Base-by-base conservation (phyloP, 2,113 vertebrate genomes). In the Eurypyga helias region DNA sequence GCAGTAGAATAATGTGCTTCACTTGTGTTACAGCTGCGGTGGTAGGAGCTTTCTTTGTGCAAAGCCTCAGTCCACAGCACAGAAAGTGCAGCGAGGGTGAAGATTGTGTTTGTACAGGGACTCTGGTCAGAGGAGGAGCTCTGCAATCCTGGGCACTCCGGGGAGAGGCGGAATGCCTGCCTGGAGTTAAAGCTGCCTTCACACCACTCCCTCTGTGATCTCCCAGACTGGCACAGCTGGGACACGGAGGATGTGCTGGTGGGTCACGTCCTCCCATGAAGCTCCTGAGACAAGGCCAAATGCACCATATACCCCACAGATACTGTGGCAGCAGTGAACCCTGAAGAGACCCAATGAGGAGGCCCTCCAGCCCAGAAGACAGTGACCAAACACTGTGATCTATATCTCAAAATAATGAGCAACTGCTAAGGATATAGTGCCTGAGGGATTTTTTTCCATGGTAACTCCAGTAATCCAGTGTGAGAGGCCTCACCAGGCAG, bases 191-290 rank as follows among this genome's bases (percentile, higher is more conserved):
- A 10, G 57, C 85, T 83, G 34, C 52, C 46, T 88, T 60, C 52
- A 11, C 4, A 3, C 15, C 1, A 0, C 17, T 79, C 25, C 26
- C 38, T 66, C 55, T 70, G 15, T 4, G 1, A 9, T 33, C 7
- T 70, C 51, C 15, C 49, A 83, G 21, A n/a, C 64, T 23, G 60
- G 46, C 26, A 48, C 26, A 80, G 58, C 46, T 83, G 46, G 26
- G 38, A 41, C 25, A 10, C 1, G 1, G 38, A 58, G 20, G 31
- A n/a, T 0, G 0, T 10, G 14, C 36, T 51, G 28, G 17, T 66
- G 29, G 23, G 21, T 45, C n/a, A 11, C 1, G 0, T 43, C 45
- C 20, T 82, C n/a, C 41, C 17, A 10, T 23, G 25, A 19, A 72
- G 49, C 49, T 81, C 49, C 19, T 9, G 3, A 17, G 20, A 34